Evolutionary conservation across 1,140 invertebrate genomes (phyloP), one percentile per base, ranked within the genome.

Genomic region (Caenorhabditis inopinata): DNA sequence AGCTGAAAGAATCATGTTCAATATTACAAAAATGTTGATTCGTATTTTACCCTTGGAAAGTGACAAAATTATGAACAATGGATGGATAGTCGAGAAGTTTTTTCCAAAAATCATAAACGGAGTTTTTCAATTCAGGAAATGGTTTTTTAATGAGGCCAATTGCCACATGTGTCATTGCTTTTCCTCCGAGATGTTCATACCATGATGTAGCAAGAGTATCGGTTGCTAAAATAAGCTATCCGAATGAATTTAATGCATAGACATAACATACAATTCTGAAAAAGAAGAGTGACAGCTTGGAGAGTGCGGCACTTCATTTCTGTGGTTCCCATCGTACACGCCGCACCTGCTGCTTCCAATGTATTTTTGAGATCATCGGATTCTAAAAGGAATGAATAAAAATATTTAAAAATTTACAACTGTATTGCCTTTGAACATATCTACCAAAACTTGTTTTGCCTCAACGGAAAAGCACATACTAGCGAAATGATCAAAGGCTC

Each of bases 31-130:
- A 42, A 42, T 42, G 38, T 42, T 14, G 38, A 7, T 42, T n/a
- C n/a, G n/a, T n/a, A 42, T 7, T 14, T 7, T 42, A 68, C 58
- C 58, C 32, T 11, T 38, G 58, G 58, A 68, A 68, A 21, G n/a
- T 21, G 4, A 38, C n/a, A 18, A 68, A 68, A 7, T 38, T 4
- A 11, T 68, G 29, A 21, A 38, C 58, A 38, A 68, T 2, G 5
- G 58, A 16, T 18, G 58, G 58, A 42, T 68, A 68, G 7, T 18
- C 12, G n/a, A 68, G 38, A 5, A 68, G 11, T 11, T 68, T 29
- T n/a, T 68, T 29, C 58, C 58, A 68, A 18, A 68, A 68, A n/a
- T 68, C 58, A 68, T 68, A 68, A 11, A 68, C 21, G 21, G 32
- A 38, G 9, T 9, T 29, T 42, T 68, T 68, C n/a, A 68, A 14